Conservation (phyloP, 2,888 invertebrate genomes). For the Stenotaenia linearis region DNA sequence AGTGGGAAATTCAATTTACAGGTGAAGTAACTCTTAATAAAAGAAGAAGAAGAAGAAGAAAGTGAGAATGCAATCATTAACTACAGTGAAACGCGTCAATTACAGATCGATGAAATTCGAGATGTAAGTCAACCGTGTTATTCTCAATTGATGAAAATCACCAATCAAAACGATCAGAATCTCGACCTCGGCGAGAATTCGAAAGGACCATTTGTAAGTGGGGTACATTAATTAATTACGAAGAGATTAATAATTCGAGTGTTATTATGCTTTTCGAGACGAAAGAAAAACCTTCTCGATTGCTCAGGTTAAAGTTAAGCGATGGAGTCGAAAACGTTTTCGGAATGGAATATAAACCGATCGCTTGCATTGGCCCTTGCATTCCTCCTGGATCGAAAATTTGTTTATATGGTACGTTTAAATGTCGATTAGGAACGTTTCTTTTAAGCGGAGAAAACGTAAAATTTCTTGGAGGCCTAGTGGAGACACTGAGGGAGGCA, state of each 20-base stretch:
- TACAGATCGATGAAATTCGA: background rate
- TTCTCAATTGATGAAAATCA: background rate
- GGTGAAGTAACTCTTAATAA: background rate
- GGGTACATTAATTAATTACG: background rate
- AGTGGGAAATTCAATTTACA: background rate
- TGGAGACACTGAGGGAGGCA: background rate
- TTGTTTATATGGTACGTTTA: background rate
- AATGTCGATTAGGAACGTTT: background rate
- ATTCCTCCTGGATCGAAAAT: background rate
- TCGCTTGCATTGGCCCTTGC: background rate
- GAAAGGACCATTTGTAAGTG: background rate
- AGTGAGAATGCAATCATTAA: too few relatives aligned
- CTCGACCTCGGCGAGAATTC: background rate
- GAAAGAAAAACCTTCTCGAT: background rate
- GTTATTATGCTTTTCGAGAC: background rate
- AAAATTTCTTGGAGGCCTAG: background rate
- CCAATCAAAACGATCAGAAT: background rate
- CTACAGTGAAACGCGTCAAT: background rate
- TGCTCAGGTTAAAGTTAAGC: background rate
- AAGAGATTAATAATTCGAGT: background rate
- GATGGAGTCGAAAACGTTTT: background rate
- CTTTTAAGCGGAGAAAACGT: background rate
- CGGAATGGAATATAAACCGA: slow-evolving; percentile 27
- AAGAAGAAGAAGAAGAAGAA: too few relatives aligned
- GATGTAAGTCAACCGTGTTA: background rate